Evolutionary conservation across 2,888 invertebrate species (phyloP), one percentile per base, ranked within the genome.

Genomic region (Podotricha telesiphe): DNA sequence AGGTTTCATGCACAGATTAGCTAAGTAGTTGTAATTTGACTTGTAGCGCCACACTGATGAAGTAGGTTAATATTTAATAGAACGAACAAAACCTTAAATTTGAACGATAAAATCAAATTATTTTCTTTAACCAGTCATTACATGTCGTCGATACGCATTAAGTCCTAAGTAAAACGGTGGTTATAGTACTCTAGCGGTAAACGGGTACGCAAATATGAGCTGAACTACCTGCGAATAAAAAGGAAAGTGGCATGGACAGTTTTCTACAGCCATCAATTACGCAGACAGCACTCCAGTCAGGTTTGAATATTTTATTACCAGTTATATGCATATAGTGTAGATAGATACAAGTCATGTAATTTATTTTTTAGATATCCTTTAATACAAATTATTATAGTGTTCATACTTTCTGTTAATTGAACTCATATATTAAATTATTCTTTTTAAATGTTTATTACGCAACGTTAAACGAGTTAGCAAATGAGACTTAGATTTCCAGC

Each of bases 111-210:
- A 69, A 71, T 69, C 58, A 68, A 71, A 75, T 73, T 68, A 69
- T 73, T 72, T 69, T 67, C 69, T 69, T 65, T 69, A 72, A 66
- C 70, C 53, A 68, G 70, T 67, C 67, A 76, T 76, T 76, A 76
- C 73, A 75, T 61, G 75, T 67, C 71, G 71, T 75, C 72, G 73
- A 74, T 75, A 73, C 71, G 67, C 68, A 74, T 71, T 74, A 73
- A 67, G 65, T 70, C 64, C 69, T 63, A 62, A 58, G 56, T 67
- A 73, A 73, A 73, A 73, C 69, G 73, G 74, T 69, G 70, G 70
- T 73, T 75, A 71, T 73, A 51, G 58, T 70, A 55, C 65, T 68
- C 56, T 20, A 65, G 63, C 20, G 22, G 51, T 67, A 37, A 10
- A 61, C 17, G 59, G 0, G 50, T 65, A 65, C 64, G 65, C 61